Conservation (phyloP, 1,140 invertebrate genomes). For the Aphelinus certus region DNA sequence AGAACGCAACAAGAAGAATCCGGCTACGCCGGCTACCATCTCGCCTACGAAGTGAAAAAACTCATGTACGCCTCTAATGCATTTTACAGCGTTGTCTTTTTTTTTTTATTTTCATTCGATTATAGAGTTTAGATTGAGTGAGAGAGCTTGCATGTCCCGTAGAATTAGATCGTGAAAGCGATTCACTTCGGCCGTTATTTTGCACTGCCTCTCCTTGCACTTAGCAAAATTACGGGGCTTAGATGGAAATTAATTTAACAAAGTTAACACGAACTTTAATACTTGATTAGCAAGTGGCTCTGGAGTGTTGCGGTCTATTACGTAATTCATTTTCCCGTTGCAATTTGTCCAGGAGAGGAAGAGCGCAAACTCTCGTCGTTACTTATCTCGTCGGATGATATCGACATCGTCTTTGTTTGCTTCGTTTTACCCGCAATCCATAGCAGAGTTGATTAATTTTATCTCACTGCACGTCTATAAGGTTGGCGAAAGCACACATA, state of each 20-base stretch:
- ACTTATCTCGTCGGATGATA: no score
- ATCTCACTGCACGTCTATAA: no score
- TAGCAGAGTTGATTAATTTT: no score
- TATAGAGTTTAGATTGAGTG: neutral
- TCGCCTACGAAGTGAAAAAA: constrained; percentile 99
- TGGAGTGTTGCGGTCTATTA: no score
- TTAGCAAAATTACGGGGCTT: constrained; percentile 7
- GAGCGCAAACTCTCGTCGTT: no score
- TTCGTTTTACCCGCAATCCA: no score
- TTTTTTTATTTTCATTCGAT: constrained; percentile 10
- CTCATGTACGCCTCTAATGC: constrained; percentile 88
- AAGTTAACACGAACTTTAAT: constrained; percentile 13
- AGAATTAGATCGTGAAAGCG: constrained; percentile 10
- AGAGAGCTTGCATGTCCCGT: constrained; percentile 23
- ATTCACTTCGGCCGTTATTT: neutral
- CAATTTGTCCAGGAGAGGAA: no score
- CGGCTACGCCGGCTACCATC: constrained; percentile 94
- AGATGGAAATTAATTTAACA: neutral
- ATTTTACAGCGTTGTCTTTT: constrained; percentile 43
- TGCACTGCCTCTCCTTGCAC: constrained; percentile 2
- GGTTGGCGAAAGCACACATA: no score
- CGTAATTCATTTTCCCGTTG: no score
- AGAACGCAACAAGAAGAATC: constrained; percentile 87
- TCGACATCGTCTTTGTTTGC: no score
- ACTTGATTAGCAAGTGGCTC: constrained; percentile 1